Evolutionary conservation across 2,888 invertebrate species (phyloP).

Genomic region (Exocentrus adspersus): DNA sequence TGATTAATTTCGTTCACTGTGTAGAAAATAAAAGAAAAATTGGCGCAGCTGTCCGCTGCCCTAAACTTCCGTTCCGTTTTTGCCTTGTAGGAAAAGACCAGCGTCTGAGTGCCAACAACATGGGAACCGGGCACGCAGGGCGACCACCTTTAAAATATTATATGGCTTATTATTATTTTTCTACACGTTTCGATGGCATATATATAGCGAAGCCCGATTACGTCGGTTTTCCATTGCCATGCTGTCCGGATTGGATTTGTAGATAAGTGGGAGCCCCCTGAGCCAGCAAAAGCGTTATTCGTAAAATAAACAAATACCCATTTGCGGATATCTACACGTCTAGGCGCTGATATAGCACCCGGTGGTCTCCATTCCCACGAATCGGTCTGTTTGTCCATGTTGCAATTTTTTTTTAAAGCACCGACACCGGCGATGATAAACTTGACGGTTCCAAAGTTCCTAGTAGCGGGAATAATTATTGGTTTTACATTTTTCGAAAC

Average conservation of each 20-base stretch:
- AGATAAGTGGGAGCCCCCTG: slow-evolving; percentile 30
- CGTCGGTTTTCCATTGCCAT: slow-evolving; percentile 13
- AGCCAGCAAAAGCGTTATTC: slow-evolving; percentile 22
- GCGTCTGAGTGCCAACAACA: slow-evolving; percentile 4
- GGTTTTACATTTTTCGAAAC: too few species aligned
- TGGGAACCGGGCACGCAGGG: slow-evolving; percentile 25
- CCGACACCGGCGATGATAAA: background rate
- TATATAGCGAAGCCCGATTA: slow-evolving; percentile 18
- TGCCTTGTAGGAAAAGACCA: slow-evolving; percentile 17
- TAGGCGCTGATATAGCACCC: slow-evolving; percentile 23
- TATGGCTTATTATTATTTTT: slow-evolving; percentile 29
- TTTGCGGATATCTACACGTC: slow-evolving; percentile 17
- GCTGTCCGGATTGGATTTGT: slow-evolving; percentile 20
- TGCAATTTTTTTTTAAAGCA: slow-evolving; percentile 10
- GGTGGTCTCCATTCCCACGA: slow-evolving; percentile 23
- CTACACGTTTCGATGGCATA: slow-evolving; percentile 25
- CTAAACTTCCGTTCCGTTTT: too few species aligned
- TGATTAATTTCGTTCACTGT: too few species aligned
- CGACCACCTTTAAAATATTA: slow-evolving; percentile 30
- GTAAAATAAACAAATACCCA: slow-evolving; percentile 19
- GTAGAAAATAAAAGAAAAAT: too few species aligned
- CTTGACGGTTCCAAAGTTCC: background rate
- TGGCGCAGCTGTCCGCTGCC: too few species aligned
- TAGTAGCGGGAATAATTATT: too few species aligned
- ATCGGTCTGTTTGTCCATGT: background rate